Evolutionary conservation across 2,113 vertebrate genomes (phyloP).

Genomic region (Brienomyrus brachyistius): DNA sequence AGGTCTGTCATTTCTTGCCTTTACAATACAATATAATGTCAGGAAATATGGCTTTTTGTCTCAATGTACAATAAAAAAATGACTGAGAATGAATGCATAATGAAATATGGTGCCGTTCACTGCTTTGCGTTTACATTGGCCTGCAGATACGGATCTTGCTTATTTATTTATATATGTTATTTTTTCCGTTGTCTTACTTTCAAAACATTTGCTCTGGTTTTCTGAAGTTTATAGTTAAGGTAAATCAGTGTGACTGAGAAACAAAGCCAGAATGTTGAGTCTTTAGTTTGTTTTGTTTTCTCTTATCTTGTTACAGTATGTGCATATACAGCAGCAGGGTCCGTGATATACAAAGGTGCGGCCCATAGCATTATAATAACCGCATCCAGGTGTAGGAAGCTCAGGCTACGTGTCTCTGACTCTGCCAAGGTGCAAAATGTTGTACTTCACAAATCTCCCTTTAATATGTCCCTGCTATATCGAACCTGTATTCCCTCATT

Average conservation of each 20-base stretch:
- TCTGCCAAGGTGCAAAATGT: not conserved
- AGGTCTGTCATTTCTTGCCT: not conserved
- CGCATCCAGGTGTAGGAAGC: not conserved
- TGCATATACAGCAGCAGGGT: not conserved
- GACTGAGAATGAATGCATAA: not conserved
- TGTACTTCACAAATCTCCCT: not conserved
- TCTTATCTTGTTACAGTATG: not conserved
- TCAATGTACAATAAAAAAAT: not conserved
- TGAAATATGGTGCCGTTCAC: not conserved
- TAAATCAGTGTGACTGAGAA: not conserved
- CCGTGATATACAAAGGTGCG: not conserved
- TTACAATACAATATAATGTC: not conserved
- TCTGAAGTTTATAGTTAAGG: not conserved
- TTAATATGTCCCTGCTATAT: not conserved
- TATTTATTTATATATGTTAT: not conserved
- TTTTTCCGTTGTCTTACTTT: not conserved
- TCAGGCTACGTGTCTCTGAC: not conserved
- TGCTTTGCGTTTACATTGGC: not conserved
- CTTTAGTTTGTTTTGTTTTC: not conserved
- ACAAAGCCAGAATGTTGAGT: not conserved
- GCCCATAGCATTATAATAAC: not conserved
- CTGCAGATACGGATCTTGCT: not conserved
- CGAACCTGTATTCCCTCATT: not conserved
- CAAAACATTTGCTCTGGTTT: not conserved
- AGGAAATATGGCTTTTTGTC: not conserved